Evolutionary conservation across 2,113 vertebrate genomes (phyloP), one percentile per base, ranked within the genome.

Genomic region (Sinocyclocheilus anshuiensis): DNA sequence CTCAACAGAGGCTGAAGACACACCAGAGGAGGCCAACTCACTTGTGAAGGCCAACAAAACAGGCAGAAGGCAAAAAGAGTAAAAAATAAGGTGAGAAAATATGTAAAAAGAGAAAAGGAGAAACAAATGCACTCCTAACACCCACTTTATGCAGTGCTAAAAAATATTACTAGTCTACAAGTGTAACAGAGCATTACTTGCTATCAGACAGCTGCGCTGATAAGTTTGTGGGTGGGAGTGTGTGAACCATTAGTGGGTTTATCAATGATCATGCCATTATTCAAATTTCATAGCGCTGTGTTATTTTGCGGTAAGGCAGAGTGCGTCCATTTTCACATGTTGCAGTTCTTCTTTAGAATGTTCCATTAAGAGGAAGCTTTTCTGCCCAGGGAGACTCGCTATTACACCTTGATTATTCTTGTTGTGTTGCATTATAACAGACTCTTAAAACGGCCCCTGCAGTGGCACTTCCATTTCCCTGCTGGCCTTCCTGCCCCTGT

Each of bases 401-500:
- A 48, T 26, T 48, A 81, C 39, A 67, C 42, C 36, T 81, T 67
- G 59, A 67, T 48, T 83, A 83, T 83, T 53, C 26, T 71, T 83
- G 26, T 83, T 71, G 65, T 71, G 65, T 13, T 33, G 20, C 65
- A 71, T 71, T 29, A 50, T 39, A 67, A 67, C 42, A 81, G 61
- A 12, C 39, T 69, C n/a, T 67, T 82, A 45, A 71, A 71, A 36
- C 0, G 11, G 10, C 42, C 48, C 65, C 81, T 55, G 65, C 26
- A 45, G 63, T 36, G 42, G 15, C 80, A 82, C 63, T 82, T 48
- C 61, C 59, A 65, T 50, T 50, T 63, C 4, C 63, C 75, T 53
- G 50, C 77, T 81, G 65, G 67, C 48, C 74, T 89, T 87, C 42
- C 78, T 80, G 77, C 77, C 88, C 76, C 45, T 48, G 50, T 75